Conservation (phyloP, 2,797 vertebrate species). For the Morelia viridis region DNA sequence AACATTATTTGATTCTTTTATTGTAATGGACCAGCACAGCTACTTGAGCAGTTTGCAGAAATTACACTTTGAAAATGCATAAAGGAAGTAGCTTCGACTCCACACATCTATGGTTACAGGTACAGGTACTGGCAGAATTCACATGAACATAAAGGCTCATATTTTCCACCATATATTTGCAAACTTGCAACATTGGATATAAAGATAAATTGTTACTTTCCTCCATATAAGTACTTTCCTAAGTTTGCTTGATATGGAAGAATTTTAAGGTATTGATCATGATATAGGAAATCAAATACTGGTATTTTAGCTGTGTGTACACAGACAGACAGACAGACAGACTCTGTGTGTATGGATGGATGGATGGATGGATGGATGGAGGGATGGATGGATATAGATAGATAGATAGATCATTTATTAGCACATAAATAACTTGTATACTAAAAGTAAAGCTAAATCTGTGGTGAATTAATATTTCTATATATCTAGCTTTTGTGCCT, state of each 20-base stretch:
- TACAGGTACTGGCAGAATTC: background rate
- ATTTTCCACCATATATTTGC: background rate
- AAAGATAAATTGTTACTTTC: slow-evolving; percentile 2
- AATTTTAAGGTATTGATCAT: background rate
- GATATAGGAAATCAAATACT: slow-evolving; percentile 43
- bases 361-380: too few relatives aligned
- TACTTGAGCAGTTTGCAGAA: background rate
- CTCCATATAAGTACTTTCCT: background rate
- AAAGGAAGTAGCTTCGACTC: background rate
- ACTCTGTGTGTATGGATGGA: too few relatives aligned
- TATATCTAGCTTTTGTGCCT: slow-evolving; percentile 69
- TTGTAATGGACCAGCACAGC: background rate
- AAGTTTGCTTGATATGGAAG: background rate
- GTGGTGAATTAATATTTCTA: slow-evolving; percentile 76
- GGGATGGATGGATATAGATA: too few relatives aligned
- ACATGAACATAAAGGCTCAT: background rate
- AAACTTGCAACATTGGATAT: background rate
- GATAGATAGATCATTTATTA: slow-evolving; percentile 58
- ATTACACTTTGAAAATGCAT: background rate
- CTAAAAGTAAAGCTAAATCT: slow-evolving; percentile 66
- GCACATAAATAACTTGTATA: slow-evolving; percentile 75
- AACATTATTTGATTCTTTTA: background rate
- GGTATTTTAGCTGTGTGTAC: slow-evolving; percentile 65
- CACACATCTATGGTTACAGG: background rate
- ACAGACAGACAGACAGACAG: slow-evolving; percentile 50